These are phyloP conservation scores for Cettia cetti DNA, from an alignment of 2,113 vertebrate species.

Conservation along the genomic window DNA sequence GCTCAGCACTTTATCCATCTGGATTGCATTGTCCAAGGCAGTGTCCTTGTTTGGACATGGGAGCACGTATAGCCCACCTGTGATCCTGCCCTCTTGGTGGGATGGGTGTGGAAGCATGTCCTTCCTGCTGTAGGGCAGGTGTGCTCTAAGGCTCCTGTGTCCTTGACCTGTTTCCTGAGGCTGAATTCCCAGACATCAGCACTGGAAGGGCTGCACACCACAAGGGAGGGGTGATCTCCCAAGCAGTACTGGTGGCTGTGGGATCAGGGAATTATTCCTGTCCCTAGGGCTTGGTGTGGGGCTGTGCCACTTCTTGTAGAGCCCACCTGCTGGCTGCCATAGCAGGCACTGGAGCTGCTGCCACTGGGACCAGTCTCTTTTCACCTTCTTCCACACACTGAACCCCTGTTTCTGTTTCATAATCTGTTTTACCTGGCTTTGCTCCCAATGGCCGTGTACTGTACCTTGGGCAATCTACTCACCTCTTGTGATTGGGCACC, in stretches of 20 bases:
- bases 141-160: background rate
- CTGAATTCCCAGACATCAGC: background rate
- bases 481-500: background rate
- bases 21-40: background rate
- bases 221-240: background rate
- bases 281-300: background rate
- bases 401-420: background rate
- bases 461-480: background rate
- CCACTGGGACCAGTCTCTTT: background rate
- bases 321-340: background rate
- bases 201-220: background rate
- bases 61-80: background rate
- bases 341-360: background rate
- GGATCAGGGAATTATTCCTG: background rate
- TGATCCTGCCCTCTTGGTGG: rapidly evolving
- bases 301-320: background rate
- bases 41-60: background rate
- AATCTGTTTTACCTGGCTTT: background rate
- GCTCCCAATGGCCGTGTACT: background rate
- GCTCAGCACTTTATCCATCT: background rate
- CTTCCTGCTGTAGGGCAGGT: background rate
- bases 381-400: background rate
- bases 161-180: background rate
- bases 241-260: background rate
- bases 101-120: background rate